Percentiles rank a stretch among this genome's conserved stretches.
Conservation (phyloP, 2,888 invertebrate species). For the Eustalomyia histrio region DNA sequence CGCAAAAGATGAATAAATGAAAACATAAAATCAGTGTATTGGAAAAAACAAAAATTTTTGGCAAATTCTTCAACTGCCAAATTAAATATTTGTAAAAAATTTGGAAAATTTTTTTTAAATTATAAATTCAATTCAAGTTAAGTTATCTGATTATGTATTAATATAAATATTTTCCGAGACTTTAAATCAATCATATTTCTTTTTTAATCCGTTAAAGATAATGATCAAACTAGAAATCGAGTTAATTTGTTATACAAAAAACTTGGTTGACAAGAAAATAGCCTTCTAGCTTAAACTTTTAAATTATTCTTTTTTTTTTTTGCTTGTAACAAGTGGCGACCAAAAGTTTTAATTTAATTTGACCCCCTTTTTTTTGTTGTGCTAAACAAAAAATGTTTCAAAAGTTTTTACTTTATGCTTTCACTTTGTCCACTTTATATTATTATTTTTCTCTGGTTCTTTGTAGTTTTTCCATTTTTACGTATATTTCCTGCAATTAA, state of each 20-base stretch:
- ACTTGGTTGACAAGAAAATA: not conserved
- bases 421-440: constrained; percentile 40
- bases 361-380: constrained; percentile 21
- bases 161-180: not conserved
- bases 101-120: no score
- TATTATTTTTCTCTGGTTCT: constrained; percentile 25
- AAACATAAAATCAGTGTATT: not conserved
- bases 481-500: constrained; percentile 70
- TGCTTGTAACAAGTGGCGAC: constrained; percentile 7
- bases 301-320: not conserved
- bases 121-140: no score
- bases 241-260: not conserved
- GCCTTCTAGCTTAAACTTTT: not conserved
- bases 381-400: not conserved
- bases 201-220: not conserved
- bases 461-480: constrained; percentile 15
- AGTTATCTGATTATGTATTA: no score
- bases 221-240: not conserved
- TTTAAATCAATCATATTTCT: not conserved
- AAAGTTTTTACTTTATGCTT: constrained; percentile 34
- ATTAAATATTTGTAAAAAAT: no score
- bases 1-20: not conserved
- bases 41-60: not conserved
- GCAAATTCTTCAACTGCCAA: no score
- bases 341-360: constrained; percentile 8